These are phyloP conservation scores for Troglohyphantes excavatus DNA, from an alignment of 2,888 invertebrate species.

Conservation along the genomic window DNA sequence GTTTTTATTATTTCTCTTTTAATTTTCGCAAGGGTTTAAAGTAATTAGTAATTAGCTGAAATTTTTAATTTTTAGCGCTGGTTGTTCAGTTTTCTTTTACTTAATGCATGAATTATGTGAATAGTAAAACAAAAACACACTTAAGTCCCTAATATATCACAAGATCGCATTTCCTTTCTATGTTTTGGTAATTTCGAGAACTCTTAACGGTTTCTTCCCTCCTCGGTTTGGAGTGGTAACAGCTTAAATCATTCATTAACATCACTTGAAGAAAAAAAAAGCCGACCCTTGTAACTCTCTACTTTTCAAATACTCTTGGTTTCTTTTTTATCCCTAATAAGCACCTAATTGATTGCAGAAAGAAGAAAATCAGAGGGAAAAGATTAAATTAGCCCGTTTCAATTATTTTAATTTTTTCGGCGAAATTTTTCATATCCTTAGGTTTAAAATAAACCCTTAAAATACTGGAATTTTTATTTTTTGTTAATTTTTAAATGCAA, in stretches of 20 bases:
- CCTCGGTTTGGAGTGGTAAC: not conserved
- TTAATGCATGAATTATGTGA: slow-evolving; percentile 16
- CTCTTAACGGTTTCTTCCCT: not conserved
- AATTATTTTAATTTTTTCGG: no score
- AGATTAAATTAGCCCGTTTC: no score
- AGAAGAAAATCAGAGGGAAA: no score
- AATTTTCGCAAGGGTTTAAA: not conserved
- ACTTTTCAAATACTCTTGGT: not conserved
- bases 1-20: not conserved
- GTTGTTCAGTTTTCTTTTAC: slow-evolving; percentile 11
- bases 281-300: not conserved
- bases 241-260: slow-evolving; percentile 4
- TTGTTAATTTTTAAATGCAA: no score
- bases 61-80: slow-evolving; percentile 14
- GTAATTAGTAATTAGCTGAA: slow-evolving; percentile 29
- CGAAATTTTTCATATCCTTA: no score
- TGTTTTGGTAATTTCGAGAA: not conserved
- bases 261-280: not conserved
- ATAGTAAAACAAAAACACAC: slow-evolving; percentile 12
- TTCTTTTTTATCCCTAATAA: not conserved
- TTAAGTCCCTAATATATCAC: slow-evolving; percentile 12
- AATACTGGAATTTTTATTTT: no score
- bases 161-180: not conserved
- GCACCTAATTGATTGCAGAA: not conserved
- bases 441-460: no score